Evolutionary conservation across 1,140 invertebrate genomes (phyloP).

Genomic region (Eurosta solidaginis): DNA sequence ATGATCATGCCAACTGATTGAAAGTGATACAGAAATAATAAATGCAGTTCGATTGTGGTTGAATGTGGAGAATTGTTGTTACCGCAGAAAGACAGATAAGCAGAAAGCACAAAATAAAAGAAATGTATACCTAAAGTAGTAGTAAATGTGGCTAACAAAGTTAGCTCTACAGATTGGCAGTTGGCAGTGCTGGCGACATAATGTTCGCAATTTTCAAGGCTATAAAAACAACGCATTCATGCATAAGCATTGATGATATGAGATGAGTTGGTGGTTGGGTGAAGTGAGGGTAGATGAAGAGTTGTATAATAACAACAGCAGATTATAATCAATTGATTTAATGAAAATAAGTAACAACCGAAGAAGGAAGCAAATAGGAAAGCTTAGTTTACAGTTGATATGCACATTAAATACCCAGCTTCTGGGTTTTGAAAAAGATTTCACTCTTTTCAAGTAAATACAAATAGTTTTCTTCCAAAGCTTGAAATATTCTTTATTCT

Average conservation of each 20-base stretch:
- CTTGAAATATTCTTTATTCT: too few species aligned
- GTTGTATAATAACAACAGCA: neutral
- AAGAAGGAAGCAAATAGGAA: neutral
- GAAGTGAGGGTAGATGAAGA: neutral
- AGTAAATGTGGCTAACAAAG: neutral
- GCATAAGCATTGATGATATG: neutral
- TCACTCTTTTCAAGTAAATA: too few species aligned
- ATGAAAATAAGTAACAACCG: neutral
- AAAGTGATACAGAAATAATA: neutral
- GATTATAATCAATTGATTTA: neutral
- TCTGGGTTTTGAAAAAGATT: too few species aligned
- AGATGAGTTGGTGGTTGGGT: too few species aligned
- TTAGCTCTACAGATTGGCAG: neutral
- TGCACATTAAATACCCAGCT: too few species aligned
- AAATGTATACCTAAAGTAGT: neutral
- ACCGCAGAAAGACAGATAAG: too few species aligned
- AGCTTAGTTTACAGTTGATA: too few species aligned
- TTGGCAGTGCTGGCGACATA: slow-evolving; percentile 12
- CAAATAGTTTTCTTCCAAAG: too few species aligned
- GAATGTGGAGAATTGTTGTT: neutral
- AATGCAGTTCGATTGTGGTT: neutral
- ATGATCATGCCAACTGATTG: neutral
- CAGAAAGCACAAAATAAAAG: too few species aligned
- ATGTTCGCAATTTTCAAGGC: neutral
- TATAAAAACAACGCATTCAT: too few species aligned